Base-by-base conservation (phyloP, 2,113 vertebrate species). In the Cololabis saira region DNA sequence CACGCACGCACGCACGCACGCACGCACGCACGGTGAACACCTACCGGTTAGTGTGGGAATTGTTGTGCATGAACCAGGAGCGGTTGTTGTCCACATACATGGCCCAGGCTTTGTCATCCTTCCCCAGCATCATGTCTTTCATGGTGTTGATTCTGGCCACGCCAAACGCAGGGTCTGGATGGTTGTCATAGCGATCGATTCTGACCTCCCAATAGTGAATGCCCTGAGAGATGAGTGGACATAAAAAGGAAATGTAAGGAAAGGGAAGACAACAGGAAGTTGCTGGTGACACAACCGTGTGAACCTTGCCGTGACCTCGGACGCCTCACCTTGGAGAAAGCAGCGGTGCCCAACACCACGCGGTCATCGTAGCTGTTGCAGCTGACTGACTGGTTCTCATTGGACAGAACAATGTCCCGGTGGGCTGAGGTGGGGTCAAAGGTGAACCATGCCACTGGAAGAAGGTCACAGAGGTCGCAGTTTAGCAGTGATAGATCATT, bases 1-100 rank as follows among this genome's bases (percentile, higher is more conserved):
- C n/a, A n/a, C n/a, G n/a, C n/a, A n/a, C n/a, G n/a, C n/a, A n/a
- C n/a, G n/a, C n/a, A n/a, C n/a, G 30, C 3, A 30, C 30, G 8
- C 30, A 30, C 30, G 8, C 33, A 37, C 33, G 10, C 33, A 37
- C 33, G 10, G 9, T 12, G n/a, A n/a, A 45, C 9, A 0, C 91
- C 54, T 80, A 98, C 98, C 98, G 94, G 85, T 95, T 98, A 80
- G 97, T 99, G 87, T 99, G 98, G 5, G 97, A 99, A 90, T 98
- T 99, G 91, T 96, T 96, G 72, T 99, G 98, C 97, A 99, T 98
- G 91, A 99, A 99, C 98, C 98, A 99, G 88, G 96, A 98, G 86
- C 98, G 97, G 88, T 99, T 98, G 94, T 97, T 99, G 92, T 99
- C 98, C 88, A 99, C 97, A 0, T 99, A 99, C 98, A 99, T 99